These are phyloP conservation scores for Cheilosia scutellata DNA, from an alignment of 2,888 invertebrate genomes.

Conservation along the genomic window DNA sequence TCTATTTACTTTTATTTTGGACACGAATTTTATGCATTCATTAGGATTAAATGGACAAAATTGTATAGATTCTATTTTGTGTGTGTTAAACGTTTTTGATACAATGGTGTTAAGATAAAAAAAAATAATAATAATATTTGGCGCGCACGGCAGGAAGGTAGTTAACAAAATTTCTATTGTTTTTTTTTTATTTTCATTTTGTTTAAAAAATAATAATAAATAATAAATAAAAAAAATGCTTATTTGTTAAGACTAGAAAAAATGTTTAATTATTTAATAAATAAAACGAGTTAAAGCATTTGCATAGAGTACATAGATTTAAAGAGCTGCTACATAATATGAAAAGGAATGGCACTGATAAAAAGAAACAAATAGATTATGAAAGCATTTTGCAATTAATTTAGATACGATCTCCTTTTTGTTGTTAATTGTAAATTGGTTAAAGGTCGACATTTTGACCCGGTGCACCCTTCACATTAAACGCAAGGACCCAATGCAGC, in stretches of 20 bases:
- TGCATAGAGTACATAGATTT: neutral
- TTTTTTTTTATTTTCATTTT: slow-evolving; percentile 60
- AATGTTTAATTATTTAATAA: slow-evolving; percentile 53
- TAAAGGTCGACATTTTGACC: no score
- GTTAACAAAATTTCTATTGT: slow-evolving; percentile 70
- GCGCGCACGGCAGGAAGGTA: slow-evolving; percentile 84
- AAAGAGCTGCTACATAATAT: neutral
- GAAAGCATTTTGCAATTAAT: no score
- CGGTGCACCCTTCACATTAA: no score
- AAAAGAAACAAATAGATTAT: no score
- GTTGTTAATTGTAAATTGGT: no score
- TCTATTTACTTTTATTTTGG: slow-evolving; percentile 28
- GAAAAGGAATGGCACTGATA: neutral
- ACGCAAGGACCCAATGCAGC: no score
- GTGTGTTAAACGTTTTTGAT: slow-evolving; percentile 66
- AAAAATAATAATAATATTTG: slow-evolving; percentile 78
- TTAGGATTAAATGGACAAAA: slow-evolving; percentile 30
- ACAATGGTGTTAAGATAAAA: slow-evolving; percentile 71
- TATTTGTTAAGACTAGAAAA: slow-evolving; percentile 66
- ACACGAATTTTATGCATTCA: slow-evolving; percentile 40
- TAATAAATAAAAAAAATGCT: slow-evolving; percentile 68
- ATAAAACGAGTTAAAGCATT: slow-evolving; percentile 45
- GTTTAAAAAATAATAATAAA: slow-evolving; percentile 68
- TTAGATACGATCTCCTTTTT: no score
- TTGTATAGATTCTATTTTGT: slow-evolving; percentile 6